A percentile compares a stretch with the other conserved stretches of the same genome.
Evolutionary conservation across 2,113 vertebrate species (phyloP).

Genomic region (Phrynosoma blainvillii): DNA sequence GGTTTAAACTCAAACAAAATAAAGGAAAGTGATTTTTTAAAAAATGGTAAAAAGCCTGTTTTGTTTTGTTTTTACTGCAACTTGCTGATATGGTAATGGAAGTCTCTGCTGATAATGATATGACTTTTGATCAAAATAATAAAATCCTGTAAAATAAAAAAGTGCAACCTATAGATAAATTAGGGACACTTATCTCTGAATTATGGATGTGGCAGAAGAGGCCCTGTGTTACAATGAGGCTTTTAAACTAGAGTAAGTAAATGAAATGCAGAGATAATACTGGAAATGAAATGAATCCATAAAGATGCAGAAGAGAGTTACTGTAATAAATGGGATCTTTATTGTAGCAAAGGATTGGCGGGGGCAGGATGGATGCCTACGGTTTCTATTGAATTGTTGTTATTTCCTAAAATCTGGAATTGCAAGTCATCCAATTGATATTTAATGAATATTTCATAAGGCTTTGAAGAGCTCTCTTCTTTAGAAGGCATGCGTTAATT

Average conservation of each 20-base stretch:
- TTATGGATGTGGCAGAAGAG: slow-evolving; percentile 23
- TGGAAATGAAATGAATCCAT: slow-evolving; percentile 38
- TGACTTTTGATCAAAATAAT: not conserved
- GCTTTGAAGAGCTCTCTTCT: slow-evolving; percentile 36
- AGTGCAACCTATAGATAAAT: slow-evolving; percentile 14
- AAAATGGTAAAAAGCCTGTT: not conserved
- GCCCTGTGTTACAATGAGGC: not conserved
- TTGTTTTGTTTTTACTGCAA: not conserved
- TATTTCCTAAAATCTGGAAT: slow-evolving; percentile 44
- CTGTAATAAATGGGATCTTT: slow-evolving; percentile 33
- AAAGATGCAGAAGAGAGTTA: not conserved
- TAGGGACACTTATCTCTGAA: not conserved
- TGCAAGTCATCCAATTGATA: slow-evolving; percentile 44
- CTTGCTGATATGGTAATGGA: not conserved
- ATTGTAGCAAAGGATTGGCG: not conserved
- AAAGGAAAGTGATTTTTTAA: not conserved
- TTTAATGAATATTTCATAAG: slow-evolving; percentile 68
- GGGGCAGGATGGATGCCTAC: not conserved
- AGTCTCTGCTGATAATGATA: not conserved
- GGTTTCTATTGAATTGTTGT: slow-evolving; percentile 27
- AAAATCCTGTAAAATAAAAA: not conserved
- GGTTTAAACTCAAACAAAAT: not conserved
- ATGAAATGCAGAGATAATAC: not conserved
- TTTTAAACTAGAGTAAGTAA: slow-evolving; percentile 40
- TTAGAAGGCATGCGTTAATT: slow-evolving; percentile 49